phyloP scores from a whole-genome alignment of 2,797 vertebrate species.

The Chelonia mydas region DNA sequence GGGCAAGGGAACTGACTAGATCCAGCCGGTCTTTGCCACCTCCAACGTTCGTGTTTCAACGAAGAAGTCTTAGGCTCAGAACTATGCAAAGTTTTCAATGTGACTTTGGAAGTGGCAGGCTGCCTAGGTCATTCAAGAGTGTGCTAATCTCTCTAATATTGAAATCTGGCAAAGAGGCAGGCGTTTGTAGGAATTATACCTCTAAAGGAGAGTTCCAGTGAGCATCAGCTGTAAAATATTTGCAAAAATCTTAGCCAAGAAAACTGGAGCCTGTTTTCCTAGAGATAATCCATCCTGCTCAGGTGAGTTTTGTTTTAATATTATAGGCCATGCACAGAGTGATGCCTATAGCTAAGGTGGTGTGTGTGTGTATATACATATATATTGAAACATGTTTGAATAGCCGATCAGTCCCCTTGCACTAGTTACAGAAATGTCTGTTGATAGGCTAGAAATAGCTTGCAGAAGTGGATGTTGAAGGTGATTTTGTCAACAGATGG shows the following conservation, averaged over 20 bases:
- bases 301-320: slow-evolving; percentile 34
- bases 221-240: not conserved
- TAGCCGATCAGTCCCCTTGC: not conserved
- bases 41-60: accelerated
- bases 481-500: not conserved
- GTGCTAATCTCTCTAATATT: accelerated
- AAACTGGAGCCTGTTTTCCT: not conserved
- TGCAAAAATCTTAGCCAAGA: slow-evolving; percentile 22
- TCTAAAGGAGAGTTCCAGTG: not conserved
- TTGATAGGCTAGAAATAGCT: not conserved
- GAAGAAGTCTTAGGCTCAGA: not conserved
- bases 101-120: not conserved
- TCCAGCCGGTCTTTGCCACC: accelerated
- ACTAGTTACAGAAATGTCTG: not conserved
- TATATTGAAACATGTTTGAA: slow-evolving; percentile 26
- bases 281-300: not conserved
- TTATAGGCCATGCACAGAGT: slow-evolving; percentile 31
- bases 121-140: not conserved
- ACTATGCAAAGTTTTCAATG: accelerated
- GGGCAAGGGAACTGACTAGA: accelerated
- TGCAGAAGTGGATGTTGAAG: slow-evolving; percentile 42
- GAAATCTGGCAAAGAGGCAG: not conserved
- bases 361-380: not conserved
- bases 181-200: not conserved
- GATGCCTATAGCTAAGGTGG: not conserved